phyloP scores from a whole-genome alignment of 2,113 vertebrate genomes.

The Argyrosomus japonicus region DNA sequence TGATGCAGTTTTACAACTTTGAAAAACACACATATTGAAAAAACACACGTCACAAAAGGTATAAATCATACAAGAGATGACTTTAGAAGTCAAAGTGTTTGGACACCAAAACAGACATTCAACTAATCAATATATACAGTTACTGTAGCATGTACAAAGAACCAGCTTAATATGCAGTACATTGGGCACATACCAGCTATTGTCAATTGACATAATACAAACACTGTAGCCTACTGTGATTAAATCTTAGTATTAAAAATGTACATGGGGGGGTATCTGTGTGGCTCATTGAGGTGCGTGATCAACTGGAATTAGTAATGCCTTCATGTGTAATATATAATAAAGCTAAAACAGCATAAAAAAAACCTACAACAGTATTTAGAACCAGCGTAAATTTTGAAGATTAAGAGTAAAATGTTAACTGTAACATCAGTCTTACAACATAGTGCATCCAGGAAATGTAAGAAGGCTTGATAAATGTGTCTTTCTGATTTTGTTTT shows the following conservation, averaged over 20 bases:
- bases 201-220: slow-evolving; percentile 31
- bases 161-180: slow-evolving; percentile 64
- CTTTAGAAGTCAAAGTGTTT: slow-evolving; percentile 64
- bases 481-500: background rate
- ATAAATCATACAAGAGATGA: slow-evolving; percentile 73
- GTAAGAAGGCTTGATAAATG: background rate
- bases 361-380: slow-evolving; percentile 12
- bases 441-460: slow-evolving; percentile 48
- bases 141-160: slow-evolving; percentile 71
- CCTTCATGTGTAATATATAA: slow-evolving; percentile 27
- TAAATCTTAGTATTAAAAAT: slow-evolving; percentile 39
- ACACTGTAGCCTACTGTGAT: slow-evolving; percentile 36
- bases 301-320: slow-evolving; percentile 16
- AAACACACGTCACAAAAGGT: slow-evolving; percentile 71
- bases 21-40: slow-evolving; percentile 71
- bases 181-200: slow-evolving; percentile 59
- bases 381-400: slow-evolving; percentile 15
- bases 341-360: slow-evolving; percentile 38
- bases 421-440: slow-evolving; percentile 23
- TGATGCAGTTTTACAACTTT: slow-evolving; percentile 65
- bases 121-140: slow-evolving; percentile 75
- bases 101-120: slow-evolving; percentile 64
- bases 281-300: slow-evolving; percentile 21
- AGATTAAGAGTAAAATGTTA: slow-evolving; percentile 11
- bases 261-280: slow-evolving; percentile 11